Base-by-base conservation (phyloP, 2,113 vertebrate genomes). In the Chloebia gouldiae region DNA sequence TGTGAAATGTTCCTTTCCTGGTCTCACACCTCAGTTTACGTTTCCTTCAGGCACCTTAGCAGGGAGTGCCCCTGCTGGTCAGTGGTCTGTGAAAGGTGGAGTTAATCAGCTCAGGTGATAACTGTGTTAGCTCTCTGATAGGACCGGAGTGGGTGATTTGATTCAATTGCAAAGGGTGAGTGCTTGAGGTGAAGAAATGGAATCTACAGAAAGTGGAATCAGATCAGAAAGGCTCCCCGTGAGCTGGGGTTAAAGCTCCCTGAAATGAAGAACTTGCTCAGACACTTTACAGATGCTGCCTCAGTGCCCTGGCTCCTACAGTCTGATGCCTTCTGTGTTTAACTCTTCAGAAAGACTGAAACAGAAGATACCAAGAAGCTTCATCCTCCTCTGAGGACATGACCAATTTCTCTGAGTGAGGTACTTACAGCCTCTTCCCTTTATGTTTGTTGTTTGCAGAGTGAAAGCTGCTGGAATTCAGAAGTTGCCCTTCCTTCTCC, bases 261-360 rank as follows among this genome's bases (percentile, higher is more conserved):
- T 28, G 71, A 37, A 56, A 22, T 2, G 2, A 31, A 42, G 20
- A 56, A 8, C 9, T 50, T 40, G 76, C 21, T 68, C 37, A 31
- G 10, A 9, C 0, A 1, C 10, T 35, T 81, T 30, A 22, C 27
- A 22, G 51, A 20, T 23, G 4, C 56, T 59, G 39, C 47, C 33
- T 50, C 23, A 10, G 28, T 5, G 6, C 10, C 16, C 10, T 28
- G 54, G 8, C 47, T 66, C 18, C 27, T 37, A 11, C 10, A 12
- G 2, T 4, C 33, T 18, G 7, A 5, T 9, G 5, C 27, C 11
- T 79, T 51, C 44, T 0, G 0, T 1, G 1, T n/a, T 60, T 13
- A n/a, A 35, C 8, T 2, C 28, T 24, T 42, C 40, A 63, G 47
- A 37, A 33, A 35, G 18, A 12, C 4, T 6, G 15, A 65, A 64